phyloP scores from a whole-genome alignment of 2,888 invertebrate genomes.

The Chorisops tibialis region DNA sequence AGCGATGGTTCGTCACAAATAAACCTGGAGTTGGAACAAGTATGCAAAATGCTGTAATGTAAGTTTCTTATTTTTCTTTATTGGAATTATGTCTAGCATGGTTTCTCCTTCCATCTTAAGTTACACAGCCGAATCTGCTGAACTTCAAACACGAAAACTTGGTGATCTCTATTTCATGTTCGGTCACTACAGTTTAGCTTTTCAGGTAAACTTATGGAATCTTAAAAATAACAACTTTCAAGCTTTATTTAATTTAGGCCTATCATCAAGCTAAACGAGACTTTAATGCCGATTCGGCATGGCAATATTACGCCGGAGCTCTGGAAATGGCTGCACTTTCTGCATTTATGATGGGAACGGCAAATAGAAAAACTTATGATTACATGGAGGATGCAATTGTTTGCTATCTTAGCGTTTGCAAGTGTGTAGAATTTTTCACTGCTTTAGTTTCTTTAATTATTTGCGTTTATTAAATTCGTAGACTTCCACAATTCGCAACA shows the following conservation, averaged over 20 bases:
- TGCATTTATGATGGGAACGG: conserved; percentile 82
- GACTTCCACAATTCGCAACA: conserved; percentile 88
- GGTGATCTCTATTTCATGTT: conserved; percentile 97
- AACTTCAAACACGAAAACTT: conserved; percentile 86
- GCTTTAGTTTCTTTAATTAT: background rate
- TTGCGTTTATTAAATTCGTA: conserved; percentile 43
- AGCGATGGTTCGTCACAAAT: conserved; percentile 90
- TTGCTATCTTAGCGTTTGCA: conserved; percentile 87
- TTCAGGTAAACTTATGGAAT: conserved; percentile 59
- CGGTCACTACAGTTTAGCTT: conserved; percentile 87
- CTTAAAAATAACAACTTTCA: background rate
- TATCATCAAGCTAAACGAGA: conserved; percentile 97
- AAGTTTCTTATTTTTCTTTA: conserved; percentile 47
- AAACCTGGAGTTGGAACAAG: conserved; percentile 72
- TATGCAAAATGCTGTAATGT: conserved; percentile 79
- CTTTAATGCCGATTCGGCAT: conserved; percentile 94
- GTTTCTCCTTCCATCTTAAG: too few relatives aligned
- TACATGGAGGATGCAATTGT: conserved; percentile 95
- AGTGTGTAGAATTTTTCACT: conserved; percentile 62
- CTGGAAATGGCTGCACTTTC: conserved; percentile 94
- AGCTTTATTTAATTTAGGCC: conserved; percentile 49
- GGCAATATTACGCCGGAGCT: conserved; percentile 95
- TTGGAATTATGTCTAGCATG: background rate
- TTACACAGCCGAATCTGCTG: conserved; percentile 79
- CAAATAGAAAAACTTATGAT: conserved; percentile 72